Percentiles rank a stretch among this genome's conserved stretches.
Evolutionary conservation across 2,113 vertebrate genomes (phyloP).

Genomic region (Ia io): DNA sequence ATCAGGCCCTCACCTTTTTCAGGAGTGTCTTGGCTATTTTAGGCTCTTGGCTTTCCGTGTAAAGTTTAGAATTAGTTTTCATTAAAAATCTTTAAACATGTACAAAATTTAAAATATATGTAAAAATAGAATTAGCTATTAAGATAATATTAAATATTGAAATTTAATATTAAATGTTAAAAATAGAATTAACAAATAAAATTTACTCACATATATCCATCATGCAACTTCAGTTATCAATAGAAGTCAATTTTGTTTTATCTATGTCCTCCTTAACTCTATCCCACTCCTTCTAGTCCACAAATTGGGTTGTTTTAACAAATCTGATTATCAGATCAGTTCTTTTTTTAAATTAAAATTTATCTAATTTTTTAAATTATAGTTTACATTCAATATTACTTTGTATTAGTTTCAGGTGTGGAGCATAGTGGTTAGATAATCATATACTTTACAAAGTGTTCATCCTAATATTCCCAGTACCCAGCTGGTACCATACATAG

Average conservation of each 20-base stretch:
- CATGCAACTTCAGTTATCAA: not conserved
- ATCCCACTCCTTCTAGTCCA: not conserved
- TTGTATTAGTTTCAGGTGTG: not conserved
- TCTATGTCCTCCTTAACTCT: not conserved
- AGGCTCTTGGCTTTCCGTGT: not conserved
- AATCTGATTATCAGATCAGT: not conserved
- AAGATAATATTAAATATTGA: not conserved
- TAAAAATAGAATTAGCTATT: not conserved
- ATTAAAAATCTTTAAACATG: not conserved
- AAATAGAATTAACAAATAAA: not conserved
- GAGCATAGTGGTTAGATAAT: not conserved
- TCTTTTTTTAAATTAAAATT: not conserved
- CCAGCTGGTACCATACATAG: not conserved
- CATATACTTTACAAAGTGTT: not conserved
- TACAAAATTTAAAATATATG: not conserved
- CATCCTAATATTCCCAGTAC: not conserved
- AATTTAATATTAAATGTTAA: not conserved
- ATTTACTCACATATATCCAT: not conserved
- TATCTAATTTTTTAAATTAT: not conserved
- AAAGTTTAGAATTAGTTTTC: slow-evolving; percentile 15
- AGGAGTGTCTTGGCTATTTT: not conserved
- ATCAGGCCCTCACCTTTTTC: not conserved
- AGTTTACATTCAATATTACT: not conserved
- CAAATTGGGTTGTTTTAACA: not conserved
- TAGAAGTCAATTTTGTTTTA: not conserved